Evolutionary conservation across 2,888 invertebrate species (phyloP).

Genomic region (Agapostemon virescens): DNA sequence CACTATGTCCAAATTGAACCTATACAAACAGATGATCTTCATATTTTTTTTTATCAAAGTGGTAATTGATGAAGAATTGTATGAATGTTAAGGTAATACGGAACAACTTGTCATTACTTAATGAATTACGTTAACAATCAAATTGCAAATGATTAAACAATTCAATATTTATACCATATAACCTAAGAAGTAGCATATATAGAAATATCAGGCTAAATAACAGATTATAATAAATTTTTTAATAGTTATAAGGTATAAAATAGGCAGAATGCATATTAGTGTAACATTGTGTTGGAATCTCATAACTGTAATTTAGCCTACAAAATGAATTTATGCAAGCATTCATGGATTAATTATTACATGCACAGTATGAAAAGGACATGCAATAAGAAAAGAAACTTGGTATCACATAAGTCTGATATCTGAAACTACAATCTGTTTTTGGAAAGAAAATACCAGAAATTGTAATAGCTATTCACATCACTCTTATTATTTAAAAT

Average conservation of each 20-base stretch:
- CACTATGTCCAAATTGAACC: too few relatives aligned
- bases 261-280: not conserved
- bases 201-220: not conserved
- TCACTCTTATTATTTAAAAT: not conserved
- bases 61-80: too few relatives aligned
- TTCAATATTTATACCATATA: too few relatives aligned
- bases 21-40: too few relatives aligned
- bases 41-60: too few relatives aligned
- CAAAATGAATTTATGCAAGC: not conserved
- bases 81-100: too few relatives aligned
- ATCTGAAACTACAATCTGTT: not conserved
- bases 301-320: not conserved
- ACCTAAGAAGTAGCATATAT: too few relatives aligned
- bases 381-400: not conserved
- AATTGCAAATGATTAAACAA: too few relatives aligned
- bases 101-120: too few relatives aligned
- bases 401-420: not conserved
- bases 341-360: slow-evolving; percentile 5
- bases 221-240: not conserved
- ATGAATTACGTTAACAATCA: too few relatives aligned
- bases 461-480: not conserved
- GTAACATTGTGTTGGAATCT: not conserved
- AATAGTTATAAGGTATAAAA: not conserved
- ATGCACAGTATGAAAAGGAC: slow-evolving; percentile 1
- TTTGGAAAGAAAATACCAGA: not conserved